Evolutionary conservation across 2,888 invertebrate species (phyloP), one percentile per base, ranked within the genome.

Genomic region (Chloroclystis v-ata): DNA sequence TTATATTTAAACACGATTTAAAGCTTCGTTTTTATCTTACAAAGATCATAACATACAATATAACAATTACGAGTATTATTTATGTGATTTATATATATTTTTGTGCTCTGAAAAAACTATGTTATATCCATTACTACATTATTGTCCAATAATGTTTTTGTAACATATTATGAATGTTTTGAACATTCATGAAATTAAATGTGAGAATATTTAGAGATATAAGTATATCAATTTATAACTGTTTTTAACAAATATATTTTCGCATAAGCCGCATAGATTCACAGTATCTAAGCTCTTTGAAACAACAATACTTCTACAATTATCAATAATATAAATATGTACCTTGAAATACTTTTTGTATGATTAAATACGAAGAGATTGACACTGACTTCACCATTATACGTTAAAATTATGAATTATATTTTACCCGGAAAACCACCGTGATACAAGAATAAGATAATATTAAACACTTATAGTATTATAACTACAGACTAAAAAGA

Each of bases 21-120:
- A 85, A 85, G 85, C 84, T 84, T 82, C 65, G 63, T 33, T 75
- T 82, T 54, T 71, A 73, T 73, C 77, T 81, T 83, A 84, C 57
- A 75, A 75, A 68, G 67, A 68, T 59, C 69, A 56, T 63, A 62
- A 68, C 58, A 61, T 47, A 72, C 61, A 50, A 50, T 50, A 69
- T 60, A 56, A 52, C 51, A 52, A 52, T 46, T 47, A 49, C 35
- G 39, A 32, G 40, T 49, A 43, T 37, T 49, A 39, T 39, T 37
- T 49, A 39, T 39, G 45, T 49, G 50, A 30, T 35, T 38, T 10
- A 49, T 43, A 46, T 20, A 50, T 46, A 43, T 40, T 39, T 35
- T 45, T 44, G 50, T 55, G 53, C 53, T 51, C 43, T 47, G 51
- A 52, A 48, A 48, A 49, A 49, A 32, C 37, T 45, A 61, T 56